A percentile compares a stretch with the other conserved stretches of the same genome.
Conservation (phyloP, 2,888 invertebrate genomes). For the Trilocha varians region DNA sequence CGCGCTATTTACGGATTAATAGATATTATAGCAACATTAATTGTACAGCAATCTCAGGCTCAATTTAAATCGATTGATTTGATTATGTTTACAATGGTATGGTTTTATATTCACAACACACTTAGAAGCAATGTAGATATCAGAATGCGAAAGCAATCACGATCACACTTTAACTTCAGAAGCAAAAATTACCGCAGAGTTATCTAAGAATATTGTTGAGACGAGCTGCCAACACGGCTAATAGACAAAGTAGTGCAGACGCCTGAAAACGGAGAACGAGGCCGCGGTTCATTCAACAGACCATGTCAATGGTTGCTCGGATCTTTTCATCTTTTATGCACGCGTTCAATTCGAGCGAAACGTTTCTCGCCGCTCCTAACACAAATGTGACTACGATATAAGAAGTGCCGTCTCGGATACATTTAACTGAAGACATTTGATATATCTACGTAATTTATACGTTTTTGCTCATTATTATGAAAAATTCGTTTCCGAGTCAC, state of each 20-base stretch:
- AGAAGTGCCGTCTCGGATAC: not conserved
- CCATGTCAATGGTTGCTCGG: constrained; percentile 49
- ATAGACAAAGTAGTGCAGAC: constrained; percentile 34
- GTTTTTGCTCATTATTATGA: too few relatives aligned
- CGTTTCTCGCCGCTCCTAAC: constrained; percentile 21
- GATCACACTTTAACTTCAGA: constrained; percentile 9
- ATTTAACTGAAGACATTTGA: not conserved
- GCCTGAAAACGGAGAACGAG: constrained; percentile 53
- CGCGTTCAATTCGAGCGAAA: constrained; percentile 33
- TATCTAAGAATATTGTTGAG: constrained; percentile 21
- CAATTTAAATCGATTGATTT: not conserved
- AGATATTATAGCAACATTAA: constrained; percentile 14
- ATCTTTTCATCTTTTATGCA: constrained; percentile 49
- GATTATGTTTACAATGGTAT: constrained; percentile 43
- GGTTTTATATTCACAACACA: constrained; percentile 29
- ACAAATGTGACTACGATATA: constrained; percentile 1
- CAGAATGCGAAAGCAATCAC: constrained; percentile 4
- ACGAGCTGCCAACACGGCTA: constrained; percentile 29
- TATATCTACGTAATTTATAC: not conserved
- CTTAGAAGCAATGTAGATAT: constrained; percentile 3
- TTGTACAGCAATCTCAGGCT: not conserved
- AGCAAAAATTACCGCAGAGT: constrained; percentile 19
- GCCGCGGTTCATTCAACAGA: constrained; percentile 53
- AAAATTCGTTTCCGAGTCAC: too few relatives aligned
- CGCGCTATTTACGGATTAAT: constrained; percentile 30